phyloP scores from a whole-genome alignment of 2,113 vertebrate species.

The Bos indicus region DNA sequence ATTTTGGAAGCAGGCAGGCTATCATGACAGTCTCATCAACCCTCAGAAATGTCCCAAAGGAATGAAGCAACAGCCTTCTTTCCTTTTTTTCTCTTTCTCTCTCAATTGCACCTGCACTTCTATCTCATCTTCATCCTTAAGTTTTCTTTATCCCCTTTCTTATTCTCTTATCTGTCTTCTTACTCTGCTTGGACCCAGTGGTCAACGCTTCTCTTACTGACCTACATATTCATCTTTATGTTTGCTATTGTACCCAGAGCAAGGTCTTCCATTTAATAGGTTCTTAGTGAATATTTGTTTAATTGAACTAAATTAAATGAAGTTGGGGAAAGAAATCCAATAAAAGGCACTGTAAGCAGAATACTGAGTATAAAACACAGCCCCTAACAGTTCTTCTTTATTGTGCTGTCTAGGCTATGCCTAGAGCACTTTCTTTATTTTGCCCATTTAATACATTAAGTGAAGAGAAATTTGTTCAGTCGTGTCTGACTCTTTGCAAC shows the following conservation, averaged over 20 bases:
- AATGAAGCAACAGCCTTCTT: neutral
- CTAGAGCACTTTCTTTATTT: neutral
- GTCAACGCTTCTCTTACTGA: neutral
- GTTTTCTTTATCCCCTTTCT: neutral
- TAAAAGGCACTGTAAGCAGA: neutral
- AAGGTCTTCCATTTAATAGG: neutral
- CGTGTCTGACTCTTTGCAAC: neutral
- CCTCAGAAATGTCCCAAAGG: neutral
- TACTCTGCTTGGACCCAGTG: neutral
- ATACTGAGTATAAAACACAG: neutral
- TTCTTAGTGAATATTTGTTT: slow-evolving; percentile 34
- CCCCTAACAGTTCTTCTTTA: neutral
- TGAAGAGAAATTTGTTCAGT: neutral
- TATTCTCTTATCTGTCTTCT: neutral
- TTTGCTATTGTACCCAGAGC: neutral
- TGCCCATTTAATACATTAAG: neutral
- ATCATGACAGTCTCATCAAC: neutral
- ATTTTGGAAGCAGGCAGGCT: neutral
- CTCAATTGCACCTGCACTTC: neutral
- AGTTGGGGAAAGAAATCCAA: slow-evolving; percentile 20
- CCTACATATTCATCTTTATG: neutral
- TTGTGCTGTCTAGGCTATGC: neutral
- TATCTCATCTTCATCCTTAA: neutral
- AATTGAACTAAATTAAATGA: slow-evolving; percentile 30
- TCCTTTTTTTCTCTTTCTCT: neutral